These are phyloP conservation scores for Lepilemur septentrionalis DNA, from an alignment of 2,797 vertebrate species.

Conservation along the genomic window DNA sequence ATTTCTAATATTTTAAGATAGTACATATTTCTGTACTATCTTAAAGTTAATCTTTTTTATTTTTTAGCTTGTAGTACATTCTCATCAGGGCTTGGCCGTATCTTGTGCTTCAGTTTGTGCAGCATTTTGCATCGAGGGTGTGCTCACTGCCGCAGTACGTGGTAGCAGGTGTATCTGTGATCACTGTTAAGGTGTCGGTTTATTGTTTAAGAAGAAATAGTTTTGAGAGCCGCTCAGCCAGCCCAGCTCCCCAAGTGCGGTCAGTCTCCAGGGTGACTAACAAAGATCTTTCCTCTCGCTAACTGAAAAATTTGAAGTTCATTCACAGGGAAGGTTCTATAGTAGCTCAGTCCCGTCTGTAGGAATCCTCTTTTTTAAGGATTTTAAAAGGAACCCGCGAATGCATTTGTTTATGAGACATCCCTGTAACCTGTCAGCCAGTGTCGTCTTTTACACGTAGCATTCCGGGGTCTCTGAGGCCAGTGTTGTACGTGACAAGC, in stretches of 20 bases:
- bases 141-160: accelerated
- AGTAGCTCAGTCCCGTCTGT: accelerated
- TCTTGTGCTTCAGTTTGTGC: accelerated
- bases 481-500: accelerated
- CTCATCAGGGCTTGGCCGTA: accelerated
- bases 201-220: neutral
- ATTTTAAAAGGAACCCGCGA: accelerated
- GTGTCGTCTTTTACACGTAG: accelerated
- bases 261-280: neutral
- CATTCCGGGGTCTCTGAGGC: neutral
- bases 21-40: neutral
- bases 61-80: accelerated
- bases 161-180: accelerated
- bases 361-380: neutral
- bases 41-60: neutral
- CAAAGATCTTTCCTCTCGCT: neutral
- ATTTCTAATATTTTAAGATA: neutral
- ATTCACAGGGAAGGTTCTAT: neutral
- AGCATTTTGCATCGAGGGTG: accelerated
- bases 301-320: neutral
- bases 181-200: too few relatives aligned
- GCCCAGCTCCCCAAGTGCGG: accelerated
- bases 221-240: neutral
- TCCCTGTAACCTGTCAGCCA: neutral
- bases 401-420: neutral